Evolutionary conservation across 2,797 vertebrate genomes (phyloP), one percentile per base, ranked within the genome.

Genomic region (Chaetodon trifasciatus): DNA sequence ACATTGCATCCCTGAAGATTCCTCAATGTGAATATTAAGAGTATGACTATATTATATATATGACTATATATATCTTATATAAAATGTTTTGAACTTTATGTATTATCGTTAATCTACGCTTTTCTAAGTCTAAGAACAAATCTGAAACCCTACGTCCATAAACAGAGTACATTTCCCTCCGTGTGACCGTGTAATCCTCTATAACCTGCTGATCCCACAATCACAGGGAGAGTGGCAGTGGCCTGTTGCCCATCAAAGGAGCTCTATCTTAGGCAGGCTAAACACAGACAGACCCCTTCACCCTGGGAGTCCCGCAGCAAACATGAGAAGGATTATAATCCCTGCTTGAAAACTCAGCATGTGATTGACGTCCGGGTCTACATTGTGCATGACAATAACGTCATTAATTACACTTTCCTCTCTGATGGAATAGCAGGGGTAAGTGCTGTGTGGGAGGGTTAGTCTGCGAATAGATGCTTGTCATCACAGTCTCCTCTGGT

Each of bases 131-230:
- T 50, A 37, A 58, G 19, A 70, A 70, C 16, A 67, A 73, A 66
- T 71, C 42, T 21, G 19, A 35, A 77, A 55, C 44, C 37, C 23
- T 44, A 16, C 23, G 50, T 71, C 46, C 58, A 77, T 44, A 10
- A 77, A 0, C 19, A 60, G 67, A 75, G 80, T 57, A 81, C 50
- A 78, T 76, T 74, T 64, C 69, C 16, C 66, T 69, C 69, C 70
- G 47, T 86, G 87, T 81, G 67, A 24, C 62, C 68, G 3, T 89
- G 91, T 92, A 92, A 91, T 90, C 88, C 84, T 57, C 69, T 49
- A 24, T 2, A 55, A 64, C 82, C 84, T 63, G 87, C 83, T 85
- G 87, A 74, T 91, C 79, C 74, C 53, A 58, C 23, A 70, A 58
- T 87, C 56, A 64, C 88, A 76, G 72, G 78, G 76, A 82, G 68